These are phyloP conservation scores for Palaemon carinicauda DNA, from an alignment of 1,140 invertebrate genomes.

Conservation along the genomic window DNA sequence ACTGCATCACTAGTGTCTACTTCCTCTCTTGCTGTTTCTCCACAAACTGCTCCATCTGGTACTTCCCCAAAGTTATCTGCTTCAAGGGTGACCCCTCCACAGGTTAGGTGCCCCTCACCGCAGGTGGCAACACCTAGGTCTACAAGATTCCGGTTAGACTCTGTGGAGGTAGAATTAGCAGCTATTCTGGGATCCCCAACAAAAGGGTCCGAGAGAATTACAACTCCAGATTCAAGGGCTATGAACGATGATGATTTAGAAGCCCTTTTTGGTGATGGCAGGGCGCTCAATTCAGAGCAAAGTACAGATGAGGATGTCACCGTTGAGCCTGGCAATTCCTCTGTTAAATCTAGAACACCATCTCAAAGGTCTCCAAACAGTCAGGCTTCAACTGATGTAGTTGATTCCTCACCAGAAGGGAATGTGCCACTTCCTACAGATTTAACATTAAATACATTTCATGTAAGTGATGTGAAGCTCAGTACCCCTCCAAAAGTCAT, in stretches of 20 bases:
- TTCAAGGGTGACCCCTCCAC: not conserved
- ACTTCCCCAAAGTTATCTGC: not conserved
- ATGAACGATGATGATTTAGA: constrained; percentile 39
- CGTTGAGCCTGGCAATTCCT: no score
- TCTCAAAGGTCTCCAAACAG: no score
- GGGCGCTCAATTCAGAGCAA: not conserved
- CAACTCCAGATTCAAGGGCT: constrained; percentile 6
- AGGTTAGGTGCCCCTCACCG: not conserved
- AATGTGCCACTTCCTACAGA: not conserved
- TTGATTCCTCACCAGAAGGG: not conserved
- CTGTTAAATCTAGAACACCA: no score
- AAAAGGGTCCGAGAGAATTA: constrained; percentile 37
- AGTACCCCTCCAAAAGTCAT: constrained; percentile 42
- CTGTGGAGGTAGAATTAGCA: constrained; percentile 34
- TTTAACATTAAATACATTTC: not conserved
- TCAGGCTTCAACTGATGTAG: not conserved
- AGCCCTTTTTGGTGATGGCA: constrained; percentile 27
- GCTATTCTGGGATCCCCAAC: constrained; percentile 41
- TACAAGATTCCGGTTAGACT: constrained; percentile 2
- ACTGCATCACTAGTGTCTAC: not conserved
- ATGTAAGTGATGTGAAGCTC: constrained; percentile 21
- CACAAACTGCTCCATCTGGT: not conserved
- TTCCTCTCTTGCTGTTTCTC: not conserved
- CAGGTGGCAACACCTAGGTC: not conserved
- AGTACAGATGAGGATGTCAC: not conserved